phyloP scores from a whole-genome alignment of 2,888 invertebrate species.

The Pristionchus arcanus region DNA sequence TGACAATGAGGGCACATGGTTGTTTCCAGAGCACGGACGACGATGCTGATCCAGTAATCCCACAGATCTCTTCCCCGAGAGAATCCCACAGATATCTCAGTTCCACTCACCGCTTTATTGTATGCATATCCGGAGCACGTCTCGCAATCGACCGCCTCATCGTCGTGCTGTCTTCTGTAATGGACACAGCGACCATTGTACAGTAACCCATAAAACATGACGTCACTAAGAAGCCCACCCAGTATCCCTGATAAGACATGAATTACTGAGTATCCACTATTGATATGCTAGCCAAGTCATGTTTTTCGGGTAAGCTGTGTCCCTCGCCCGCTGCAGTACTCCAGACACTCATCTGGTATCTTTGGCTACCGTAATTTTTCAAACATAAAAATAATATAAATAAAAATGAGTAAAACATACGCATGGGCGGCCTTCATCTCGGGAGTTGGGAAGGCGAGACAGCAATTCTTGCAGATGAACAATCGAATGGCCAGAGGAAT shows the following conservation, averaged over 20 bases:
- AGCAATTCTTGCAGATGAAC: constrained; percentile 38
- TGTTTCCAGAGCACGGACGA: no score
- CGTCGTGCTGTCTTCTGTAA: constrained; percentile 25
- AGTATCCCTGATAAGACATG: no score
- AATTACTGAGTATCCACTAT: no score
- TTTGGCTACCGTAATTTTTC: not conserved
- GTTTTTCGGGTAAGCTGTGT: no score
- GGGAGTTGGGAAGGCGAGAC: not conserved
- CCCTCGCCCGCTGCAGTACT: not conserved
- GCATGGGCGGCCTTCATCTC: not conserved
- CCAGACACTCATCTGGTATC: not conserved
- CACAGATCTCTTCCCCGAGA: no score
- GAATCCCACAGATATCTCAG: no score
- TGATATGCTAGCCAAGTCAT: no score
- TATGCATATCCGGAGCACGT: constrained; percentile 31
- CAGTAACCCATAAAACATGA: not conserved
- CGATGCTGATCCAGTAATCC: no score
- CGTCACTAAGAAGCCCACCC: no score
- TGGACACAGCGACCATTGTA: not conserved
- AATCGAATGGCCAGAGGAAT: not conserved
- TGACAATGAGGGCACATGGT: not conserved
- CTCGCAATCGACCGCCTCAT: not conserved
- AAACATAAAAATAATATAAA: not conserved
- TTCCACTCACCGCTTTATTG: constrained; percentile 7
- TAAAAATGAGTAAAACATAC: not conserved